phyloP scores from a whole-genome alignment of 1,140 invertebrate genomes.

The Euura saliciscinereae region DNA sequence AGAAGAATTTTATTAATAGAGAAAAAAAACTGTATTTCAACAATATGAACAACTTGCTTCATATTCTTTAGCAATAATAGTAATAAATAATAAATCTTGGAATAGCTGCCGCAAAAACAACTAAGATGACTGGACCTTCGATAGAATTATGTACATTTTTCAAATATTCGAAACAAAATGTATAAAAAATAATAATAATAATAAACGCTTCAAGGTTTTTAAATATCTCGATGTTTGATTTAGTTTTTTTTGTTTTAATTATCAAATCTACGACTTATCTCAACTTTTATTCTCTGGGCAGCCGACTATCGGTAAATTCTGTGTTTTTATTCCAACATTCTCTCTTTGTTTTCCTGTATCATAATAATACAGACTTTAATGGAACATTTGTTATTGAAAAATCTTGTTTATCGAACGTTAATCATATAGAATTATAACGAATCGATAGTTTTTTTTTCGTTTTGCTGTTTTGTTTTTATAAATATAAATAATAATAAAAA shows the following conservation, averaged over 20 bases:
- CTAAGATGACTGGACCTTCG: no score
- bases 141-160: no score
- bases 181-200: conserved; percentile 1
- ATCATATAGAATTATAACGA: background rate
- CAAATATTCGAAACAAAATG: no score
- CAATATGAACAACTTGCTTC: no score
- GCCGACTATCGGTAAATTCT: background rate
- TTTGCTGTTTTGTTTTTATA: background rate
- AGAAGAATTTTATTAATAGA: background rate
- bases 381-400: no score
- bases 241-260: background rate
- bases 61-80: no score
- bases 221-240: background rate
- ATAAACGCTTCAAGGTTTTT: background rate
- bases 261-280: background rate
- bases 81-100: no score
- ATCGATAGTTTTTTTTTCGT: background rate
- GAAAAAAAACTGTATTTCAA: background rate
- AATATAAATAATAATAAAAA: conserved; percentile 18
- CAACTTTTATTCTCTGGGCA: no score
- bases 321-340: background rate
- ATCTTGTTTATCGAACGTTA: background rate
- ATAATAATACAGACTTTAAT: no score
- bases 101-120: no score
- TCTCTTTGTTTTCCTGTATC: background rate